These are phyloP conservation scores for Drosophila kuntzei DNA, from an alignment of 2,888 invertebrate species.

Conservation along the genomic window DNA sequence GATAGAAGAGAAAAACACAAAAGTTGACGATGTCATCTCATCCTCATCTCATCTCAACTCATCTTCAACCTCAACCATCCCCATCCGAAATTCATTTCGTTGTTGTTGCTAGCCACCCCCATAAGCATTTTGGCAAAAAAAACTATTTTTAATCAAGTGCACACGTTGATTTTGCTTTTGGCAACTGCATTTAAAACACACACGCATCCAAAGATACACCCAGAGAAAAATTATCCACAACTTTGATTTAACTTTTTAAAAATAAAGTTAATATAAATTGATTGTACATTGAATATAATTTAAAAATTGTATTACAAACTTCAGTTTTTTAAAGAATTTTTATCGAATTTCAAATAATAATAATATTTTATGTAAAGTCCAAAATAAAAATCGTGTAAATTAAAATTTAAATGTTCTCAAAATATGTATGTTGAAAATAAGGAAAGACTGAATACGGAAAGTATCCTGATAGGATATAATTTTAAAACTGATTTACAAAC, in stretches of 20 bases:
- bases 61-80: not conserved
- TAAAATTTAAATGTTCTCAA: too few species aligned
- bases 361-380: too few species aligned
- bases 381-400: too few species aligned
- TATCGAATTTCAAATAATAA: too few species aligned
- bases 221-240: not conserved
- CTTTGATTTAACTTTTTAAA: not conserved
- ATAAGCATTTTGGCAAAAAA: conserved; percentile 53
- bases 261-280: not conserved
- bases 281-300: too few species aligned
- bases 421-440: too few species aligned
- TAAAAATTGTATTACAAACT: too few species aligned
- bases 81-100: not conserved
- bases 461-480: too few species aligned
- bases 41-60: conserved; percentile 2
- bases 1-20: conserved; percentile 54
- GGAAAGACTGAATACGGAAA: too few species aligned
- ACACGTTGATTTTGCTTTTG: conserved; percentile 56
- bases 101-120: conserved; percentile 61
- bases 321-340: too few species aligned
- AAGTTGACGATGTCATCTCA: conserved; percentile 50
- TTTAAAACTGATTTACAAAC: too few species aligned
- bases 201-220: conserved; percentile 4
- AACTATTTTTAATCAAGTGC: conserved; percentile 77
- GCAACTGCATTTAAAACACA: conserved; percentile 55